phyloP scores from a whole-genome alignment of 1,140 invertebrate genomes.

The Antheraea pernyi region DNA sequence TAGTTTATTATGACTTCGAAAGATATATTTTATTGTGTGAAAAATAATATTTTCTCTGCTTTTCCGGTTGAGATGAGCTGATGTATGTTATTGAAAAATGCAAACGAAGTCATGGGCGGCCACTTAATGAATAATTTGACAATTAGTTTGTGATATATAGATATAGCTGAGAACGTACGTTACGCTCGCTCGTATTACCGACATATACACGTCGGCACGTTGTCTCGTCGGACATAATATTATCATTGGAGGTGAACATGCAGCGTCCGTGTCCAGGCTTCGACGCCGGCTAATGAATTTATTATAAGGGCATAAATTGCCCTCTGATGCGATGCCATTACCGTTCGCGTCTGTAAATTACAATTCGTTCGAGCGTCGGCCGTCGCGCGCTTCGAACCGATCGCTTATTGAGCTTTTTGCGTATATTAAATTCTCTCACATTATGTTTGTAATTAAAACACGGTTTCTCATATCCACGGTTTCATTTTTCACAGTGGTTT shows the following conservation, averaged over 20 bases:
- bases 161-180: too few relatives aligned
- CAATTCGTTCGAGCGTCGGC: conserved; percentile 40
- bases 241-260: conserved; percentile 30
- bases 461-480: neutral
- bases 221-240: conserved; percentile 19
- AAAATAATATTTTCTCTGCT: too few relatives aligned
- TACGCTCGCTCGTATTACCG: too few relatives aligned
- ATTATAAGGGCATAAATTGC: conserved; percentile 73
- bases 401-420: conserved; percentile 11
- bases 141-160: too few relatives aligned
- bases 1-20: too few relatives aligned
- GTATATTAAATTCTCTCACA: conserved; percentile 8
- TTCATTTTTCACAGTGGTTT: neutral
- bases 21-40: too few relatives aligned
- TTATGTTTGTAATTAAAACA: conserved; percentile 6
- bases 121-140: too few relatives aligned
- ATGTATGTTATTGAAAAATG: too few relatives aligned
- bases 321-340: conserved; percentile 68
- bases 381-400: neutral
- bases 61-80: too few relatives aligned
- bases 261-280: conserved; percentile 25
- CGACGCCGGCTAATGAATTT: conserved; percentile 62
- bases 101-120: too few relatives aligned
- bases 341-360: conserved; percentile 63
- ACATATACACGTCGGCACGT: neutral